These are phyloP conservation scores for Galerucella nymphaeae DNA, from an alignment of 2,888 invertebrate species.

Conservation along the genomic window DNA sequence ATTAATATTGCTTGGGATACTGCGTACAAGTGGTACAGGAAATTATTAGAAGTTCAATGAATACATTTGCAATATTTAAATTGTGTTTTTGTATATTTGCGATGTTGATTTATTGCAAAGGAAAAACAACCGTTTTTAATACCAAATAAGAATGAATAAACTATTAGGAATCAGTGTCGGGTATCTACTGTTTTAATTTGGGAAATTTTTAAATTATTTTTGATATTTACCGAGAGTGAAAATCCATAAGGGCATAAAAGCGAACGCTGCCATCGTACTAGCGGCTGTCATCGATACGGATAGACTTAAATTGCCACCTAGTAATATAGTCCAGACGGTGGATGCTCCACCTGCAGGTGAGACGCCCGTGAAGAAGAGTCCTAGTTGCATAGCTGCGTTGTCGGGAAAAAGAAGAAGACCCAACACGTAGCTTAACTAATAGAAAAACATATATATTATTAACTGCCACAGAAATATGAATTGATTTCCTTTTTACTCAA, in stretches of 20 bases:
- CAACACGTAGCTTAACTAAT: conserved; percentile 77
- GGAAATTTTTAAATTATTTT: conserved; percentile 45
- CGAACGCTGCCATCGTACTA: conserved; percentile 86
- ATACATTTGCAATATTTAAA: background rate
- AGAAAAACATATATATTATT: conserved; percentile 46
- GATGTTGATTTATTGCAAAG: background rate
- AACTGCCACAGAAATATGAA: too few relatives aligned
- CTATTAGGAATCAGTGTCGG: background rate
- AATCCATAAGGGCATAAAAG: conserved; percentile 92
- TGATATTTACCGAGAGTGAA: conserved; percentile 79
- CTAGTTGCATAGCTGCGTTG: conserved; percentile 78
- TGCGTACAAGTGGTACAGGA: too few relatives aligned
- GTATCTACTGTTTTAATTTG: background rate
- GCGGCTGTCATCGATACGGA: conserved; percentile 94
- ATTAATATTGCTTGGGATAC: too few relatives aligned
- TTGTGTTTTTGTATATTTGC: background rate
- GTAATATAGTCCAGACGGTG: conserved; percentile 93
- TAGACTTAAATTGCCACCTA: conserved; percentile 92
- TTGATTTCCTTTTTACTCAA: too few relatives aligned
- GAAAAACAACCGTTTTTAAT: background rate
- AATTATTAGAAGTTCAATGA: background rate
- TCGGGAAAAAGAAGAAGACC: conserved; percentile 79
- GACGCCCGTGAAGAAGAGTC: conserved; percentile 90
- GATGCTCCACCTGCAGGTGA: conserved; percentile 96
- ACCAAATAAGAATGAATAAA: background rate